phyloP scores from a whole-genome alignment of 2,797 vertebrate genomes.

The Esox lucius region DNA sequence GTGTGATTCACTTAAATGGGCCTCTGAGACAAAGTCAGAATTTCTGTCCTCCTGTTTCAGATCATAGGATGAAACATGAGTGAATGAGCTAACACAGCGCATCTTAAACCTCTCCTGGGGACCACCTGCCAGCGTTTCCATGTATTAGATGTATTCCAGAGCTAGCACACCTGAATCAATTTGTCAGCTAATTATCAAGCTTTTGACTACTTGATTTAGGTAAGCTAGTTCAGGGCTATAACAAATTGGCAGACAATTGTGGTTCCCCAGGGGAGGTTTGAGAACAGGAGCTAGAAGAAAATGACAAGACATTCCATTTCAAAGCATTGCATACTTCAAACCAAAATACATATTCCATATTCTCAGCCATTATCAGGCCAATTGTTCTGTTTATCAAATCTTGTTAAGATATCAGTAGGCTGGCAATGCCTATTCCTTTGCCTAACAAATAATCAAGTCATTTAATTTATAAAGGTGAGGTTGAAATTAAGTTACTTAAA shows the following conservation, averaged over 20 bases:
- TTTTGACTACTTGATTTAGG: too few species aligned
- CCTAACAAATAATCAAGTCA: slow-evolving; percentile 84
- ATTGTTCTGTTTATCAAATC: too few species aligned
- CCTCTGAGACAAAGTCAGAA: slow-evolving; percentile 37
- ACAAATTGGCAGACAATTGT: too few species aligned
- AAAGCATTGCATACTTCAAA: slow-evolving; percentile 55
- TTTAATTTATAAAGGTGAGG: slow-evolving; percentile 89
- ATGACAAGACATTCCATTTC: slow-evolving; percentile 50
- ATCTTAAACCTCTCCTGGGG: too few species aligned
- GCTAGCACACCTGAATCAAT: too few species aligned
- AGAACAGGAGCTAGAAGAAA: slow-evolving; percentile 9
- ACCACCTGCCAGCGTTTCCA: too few species aligned
- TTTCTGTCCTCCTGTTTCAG: slow-evolving; percentile 23
- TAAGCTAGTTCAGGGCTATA: too few species aligned
- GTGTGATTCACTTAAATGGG: slow-evolving; percentile 36
- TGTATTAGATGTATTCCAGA: too few species aligned
- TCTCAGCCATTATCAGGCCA: slow-evolving; percentile 50
- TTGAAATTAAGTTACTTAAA: slow-evolving; percentile 90
- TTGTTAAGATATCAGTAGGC: slow-evolving; percentile 77
- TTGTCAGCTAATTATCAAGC: too few species aligned
- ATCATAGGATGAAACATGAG: slow-evolving; percentile 40
- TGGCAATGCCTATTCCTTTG: slow-evolving; percentile 63
- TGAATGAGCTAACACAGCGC: background rate
- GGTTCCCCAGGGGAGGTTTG: too few species aligned
- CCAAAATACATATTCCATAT: slow-evolving; percentile 51